Percentiles rank a stretch among this genome's conserved stretches.
Conservation (phyloP, 1,140 invertebrate genomes). For the Drosophila melanica region DNA sequence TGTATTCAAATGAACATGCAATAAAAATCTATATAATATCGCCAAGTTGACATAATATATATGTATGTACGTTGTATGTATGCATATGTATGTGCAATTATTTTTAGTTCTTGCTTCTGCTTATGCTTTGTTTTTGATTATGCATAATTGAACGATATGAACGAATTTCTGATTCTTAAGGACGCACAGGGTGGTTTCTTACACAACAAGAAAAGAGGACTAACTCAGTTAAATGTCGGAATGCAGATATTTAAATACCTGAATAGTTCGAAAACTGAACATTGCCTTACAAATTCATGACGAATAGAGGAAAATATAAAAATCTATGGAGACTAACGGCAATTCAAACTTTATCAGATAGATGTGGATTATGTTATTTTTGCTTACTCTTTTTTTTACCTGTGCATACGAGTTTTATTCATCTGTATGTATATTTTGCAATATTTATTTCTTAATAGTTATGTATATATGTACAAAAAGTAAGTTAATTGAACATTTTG, state of each 20-base stretch:
- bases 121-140: slow-evolving; percentile 28
- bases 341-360: too few relatives aligned
- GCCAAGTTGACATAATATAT: slow-evolving; percentile 21
- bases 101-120: background rate
- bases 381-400: too few relatives aligned
- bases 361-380: too few relatives aligned
- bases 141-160: slow-evolving; percentile 46
- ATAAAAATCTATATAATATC: slow-evolving; percentile 25
- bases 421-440: background rate
- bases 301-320: too few relatives aligned
- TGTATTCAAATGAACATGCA: slow-evolving; percentile 28
- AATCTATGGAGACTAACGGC: too few relatives aligned
- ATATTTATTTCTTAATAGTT: background rate
- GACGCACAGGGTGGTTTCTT: background rate
- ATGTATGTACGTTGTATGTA: slow-evolving; percentile 22
- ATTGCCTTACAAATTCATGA: too few relatives aligned
- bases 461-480: background rate
- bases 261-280: too few relatives aligned
- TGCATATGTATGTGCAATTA: background rate
- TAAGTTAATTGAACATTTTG: slow-evolving; percentile 3
- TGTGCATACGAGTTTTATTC: background rate
- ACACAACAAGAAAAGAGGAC: background rate
- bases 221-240: slow-evolving; percentile 1
- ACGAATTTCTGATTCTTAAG: slow-evolving; percentile 20
- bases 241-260: background rate